Percentiles rank a stretch among this genome's conserved stretches.
These are phyloP conservation scores for Amiota communis DNA, from an alignment of 2,888 invertebrate genomes.

Conservation along the genomic window DNA sequence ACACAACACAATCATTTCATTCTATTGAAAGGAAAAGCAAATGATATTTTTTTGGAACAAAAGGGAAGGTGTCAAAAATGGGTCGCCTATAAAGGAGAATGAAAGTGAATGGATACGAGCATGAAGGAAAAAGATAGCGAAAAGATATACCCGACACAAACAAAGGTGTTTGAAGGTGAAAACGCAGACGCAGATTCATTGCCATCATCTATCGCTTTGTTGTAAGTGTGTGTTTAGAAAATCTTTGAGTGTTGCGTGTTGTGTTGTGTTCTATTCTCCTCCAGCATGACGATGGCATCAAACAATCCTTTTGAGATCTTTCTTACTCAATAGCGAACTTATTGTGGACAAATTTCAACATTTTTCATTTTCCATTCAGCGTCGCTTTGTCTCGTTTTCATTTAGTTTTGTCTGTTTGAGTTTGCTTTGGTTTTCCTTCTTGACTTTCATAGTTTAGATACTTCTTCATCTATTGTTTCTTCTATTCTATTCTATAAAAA, in stretches of 20 bases:
- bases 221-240: slow-evolving; percentile 37
- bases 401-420: slow-evolving; percentile 32
- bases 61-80: slow-evolving; percentile 56
- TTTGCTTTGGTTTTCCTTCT: slow-evolving; percentile 2
- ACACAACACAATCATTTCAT: too few species aligned
- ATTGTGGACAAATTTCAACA: slow-evolving; percentile 70
- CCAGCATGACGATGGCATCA: not conserved
- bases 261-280: not conserved
- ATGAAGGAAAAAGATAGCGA: not conserved
- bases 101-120: not conserved
- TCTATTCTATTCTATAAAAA: slow-evolving; percentile 35
- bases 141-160: slow-evolving; percentile 54
- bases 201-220: not conserved
- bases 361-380: slow-evolving; percentile 53
- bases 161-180: slow-evolving; percentile 38
- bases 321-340: slow-evolving; percentile 65
- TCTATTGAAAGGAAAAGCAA: slow-evolving; percentile 46
- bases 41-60: not conserved
- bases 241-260: slow-evolving; percentile 5
- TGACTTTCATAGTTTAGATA: not conserved
- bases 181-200: slow-evolving; percentile 14
- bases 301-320: slow-evolving; percentile 59
- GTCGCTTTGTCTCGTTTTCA: slow-evolving; percentile 32
- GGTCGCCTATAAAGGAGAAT: too few species aligned
- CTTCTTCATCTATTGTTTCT: too few species aligned